A percentile compares a stretch with the other conserved stretches of the same genome.
Evolutionary conservation across 2,797 vertebrate genomes (phyloP).

Genomic region (Pseudocheirus occidentalis): DNA sequence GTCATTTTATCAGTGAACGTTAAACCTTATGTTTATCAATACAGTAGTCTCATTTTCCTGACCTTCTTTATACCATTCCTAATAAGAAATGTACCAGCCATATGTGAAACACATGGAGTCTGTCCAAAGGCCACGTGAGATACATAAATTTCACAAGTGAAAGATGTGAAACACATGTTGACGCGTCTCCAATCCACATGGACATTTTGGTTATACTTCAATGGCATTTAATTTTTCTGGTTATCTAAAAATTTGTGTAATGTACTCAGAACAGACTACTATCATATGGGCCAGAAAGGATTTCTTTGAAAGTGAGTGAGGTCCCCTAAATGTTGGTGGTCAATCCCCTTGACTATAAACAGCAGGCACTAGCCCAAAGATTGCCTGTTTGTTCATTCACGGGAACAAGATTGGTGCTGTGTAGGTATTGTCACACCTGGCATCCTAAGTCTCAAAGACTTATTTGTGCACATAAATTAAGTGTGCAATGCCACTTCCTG

Average conservation of each 20-base stretch:
- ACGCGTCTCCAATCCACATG: conserved; percentile 76
- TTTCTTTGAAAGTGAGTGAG: conserved; percentile 43
- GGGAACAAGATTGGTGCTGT: background rate
- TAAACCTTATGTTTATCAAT: conserved; percentile 74
- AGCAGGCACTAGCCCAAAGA: background rate
- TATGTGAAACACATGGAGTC: conserved; percentile 84
- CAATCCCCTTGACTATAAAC: background rate
- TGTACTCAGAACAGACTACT: conserved; percentile 52
- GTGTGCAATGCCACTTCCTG: background rate
- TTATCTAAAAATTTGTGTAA: conserved; percentile 63
- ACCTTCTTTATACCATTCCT: conserved; percentile 79
- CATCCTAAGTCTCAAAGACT: background rate
- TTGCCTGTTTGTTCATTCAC: background rate
- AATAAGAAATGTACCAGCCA: conserved; percentile 81
- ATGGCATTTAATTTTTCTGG: conserved; percentile 72
- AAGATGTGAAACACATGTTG: conserved; percentile 84
- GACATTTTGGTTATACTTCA: conserved; percentile 77
- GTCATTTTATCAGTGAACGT: conserved; percentile 67
- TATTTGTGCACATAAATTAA: background rate
- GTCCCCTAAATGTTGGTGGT: conserved; percentile 23
- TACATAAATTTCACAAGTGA: conserved; percentile 84
- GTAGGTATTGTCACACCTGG: background rate
- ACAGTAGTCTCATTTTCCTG: conserved; percentile 73
- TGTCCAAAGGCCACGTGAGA: conserved; percentile 75
- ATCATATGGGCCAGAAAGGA: conserved; percentile 20